Conservation (phyloP, 2,113 vertebrate species). For the Gopherus flavomarginatus region DNA sequence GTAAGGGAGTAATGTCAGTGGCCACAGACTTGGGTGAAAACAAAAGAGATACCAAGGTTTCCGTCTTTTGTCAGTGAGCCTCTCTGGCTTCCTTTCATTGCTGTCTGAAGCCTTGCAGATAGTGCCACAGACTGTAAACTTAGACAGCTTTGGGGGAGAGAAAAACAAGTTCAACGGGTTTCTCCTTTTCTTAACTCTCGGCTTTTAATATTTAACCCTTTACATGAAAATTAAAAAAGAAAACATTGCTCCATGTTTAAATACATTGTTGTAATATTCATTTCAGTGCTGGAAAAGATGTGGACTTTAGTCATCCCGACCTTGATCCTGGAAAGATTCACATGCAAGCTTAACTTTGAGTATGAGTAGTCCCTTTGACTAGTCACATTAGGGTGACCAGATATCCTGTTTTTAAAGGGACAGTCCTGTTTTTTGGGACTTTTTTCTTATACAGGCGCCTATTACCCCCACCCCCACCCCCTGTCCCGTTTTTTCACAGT, state of each 20-base stretch:
- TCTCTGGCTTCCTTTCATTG: slow-evolving; percentile 76
- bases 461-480: no score
- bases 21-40: slow-evolving; percentile 81
- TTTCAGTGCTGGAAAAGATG: not conserved
- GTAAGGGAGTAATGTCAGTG: slow-evolving; percentile 83
- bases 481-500: no score
- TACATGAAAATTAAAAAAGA: not conserved
- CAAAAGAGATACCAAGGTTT: slow-evolving; percentile 80
- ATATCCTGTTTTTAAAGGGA: no score
- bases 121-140: slow-evolving; percentile 73
- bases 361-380: not conserved
- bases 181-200: slow-evolving; percentile 44
- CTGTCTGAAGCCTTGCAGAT: slow-evolving; percentile 69
- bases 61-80: slow-evolving; percentile 76
- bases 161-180: slow-evolving; percentile 73
- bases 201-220: slow-evolving; percentile 53
- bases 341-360: not conserved
- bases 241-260: not conserved
- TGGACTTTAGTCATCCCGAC: fast-evolving
- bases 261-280: fast-evolving
- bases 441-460: no score
- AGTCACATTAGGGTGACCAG: not conserved
- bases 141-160: slow-evolving; percentile 44
- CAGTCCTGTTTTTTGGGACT: no score
- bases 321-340: fast-evolving